phyloP scores from a whole-genome alignment of 2,797 vertebrate genomes.

The Myotis vivesi region DNA sequence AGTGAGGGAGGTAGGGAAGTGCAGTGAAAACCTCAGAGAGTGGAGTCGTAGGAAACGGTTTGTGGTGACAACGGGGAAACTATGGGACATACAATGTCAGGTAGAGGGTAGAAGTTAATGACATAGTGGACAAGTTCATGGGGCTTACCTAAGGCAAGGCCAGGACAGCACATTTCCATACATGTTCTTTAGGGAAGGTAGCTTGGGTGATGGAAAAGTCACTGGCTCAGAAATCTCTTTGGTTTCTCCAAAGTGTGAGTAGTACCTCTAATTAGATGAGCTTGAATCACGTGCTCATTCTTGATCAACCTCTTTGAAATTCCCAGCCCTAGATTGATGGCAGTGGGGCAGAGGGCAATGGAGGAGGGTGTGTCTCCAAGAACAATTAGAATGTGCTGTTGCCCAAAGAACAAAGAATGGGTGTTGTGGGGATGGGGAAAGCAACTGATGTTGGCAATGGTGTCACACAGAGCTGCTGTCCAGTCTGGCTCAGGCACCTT shows the following conservation, averaged over 20 bases:
- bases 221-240: background rate
- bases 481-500: background rate
- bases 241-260: background rate
- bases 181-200: background rate
- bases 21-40: background rate
- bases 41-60: accelerated
- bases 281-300: background rate
- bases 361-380: background rate
- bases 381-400: background rate
- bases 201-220: too few species aligned
- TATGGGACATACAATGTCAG: accelerated
- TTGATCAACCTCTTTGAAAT: background rate
- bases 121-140: background rate
- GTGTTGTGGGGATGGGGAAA: accelerated
- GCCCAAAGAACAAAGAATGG: background rate
- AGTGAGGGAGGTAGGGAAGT: accelerated
- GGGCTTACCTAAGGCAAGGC: background rate
- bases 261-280: accelerated
- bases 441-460: accelerated
- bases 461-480: background rate
- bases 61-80: background rate
- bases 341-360: background rate
- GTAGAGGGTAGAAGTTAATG: background rate
- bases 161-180: background rate
- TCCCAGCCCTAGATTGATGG: background rate